These are phyloP conservation scores for Eupeodes luniger DNA, from an alignment of 2,888 invertebrate species.

Conservation along the genomic window DNA sequence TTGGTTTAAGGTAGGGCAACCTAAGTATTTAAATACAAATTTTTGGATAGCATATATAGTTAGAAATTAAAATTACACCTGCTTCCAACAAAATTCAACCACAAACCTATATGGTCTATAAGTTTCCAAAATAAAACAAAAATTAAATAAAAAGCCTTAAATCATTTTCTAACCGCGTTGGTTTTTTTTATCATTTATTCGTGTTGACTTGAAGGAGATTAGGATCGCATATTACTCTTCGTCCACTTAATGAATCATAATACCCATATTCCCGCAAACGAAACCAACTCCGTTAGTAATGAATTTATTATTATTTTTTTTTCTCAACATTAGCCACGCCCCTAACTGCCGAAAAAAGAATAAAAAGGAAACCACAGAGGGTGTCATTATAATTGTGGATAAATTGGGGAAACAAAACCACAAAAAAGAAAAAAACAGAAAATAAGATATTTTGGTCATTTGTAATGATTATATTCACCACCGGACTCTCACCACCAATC, in stretches of 20 bases:
- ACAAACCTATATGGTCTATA: conserved; percentile 19
- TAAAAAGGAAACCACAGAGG: conserved; percentile 14
- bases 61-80: conserved; percentile 58
- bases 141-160: conserved; percentile 9
- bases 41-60: background rate
- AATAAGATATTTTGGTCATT: conserved; percentile 49
- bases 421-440: conserved; percentile 5
- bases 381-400: conserved; percentile 16
- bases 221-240: conserved; percentile 67
- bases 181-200: conserved; percentile 32
- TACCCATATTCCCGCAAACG: conserved; percentile 6
- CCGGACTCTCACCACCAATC: conserved; percentile 35
- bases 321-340: conserved; percentile 46
- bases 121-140: conserved; percentile 1
- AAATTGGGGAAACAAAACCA: conserved; percentile 6
- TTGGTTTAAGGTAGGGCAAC: no score
- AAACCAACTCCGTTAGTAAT: conserved; percentile 29
- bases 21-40: conserved; percentile 20
- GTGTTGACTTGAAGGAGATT: conserved; percentile 52
- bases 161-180: conserved; percentile 61
- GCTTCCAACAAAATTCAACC: conserved; percentile 40
- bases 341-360: conserved; percentile 20
- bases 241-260: conserved; percentile 74
- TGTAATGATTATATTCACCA: conserved; percentile 65
- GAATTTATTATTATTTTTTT: conserved; percentile 21